Evolutionary conservation across 2,888 invertebrate species (phyloP).

Genomic region (Tridacna crocea): DNA sequence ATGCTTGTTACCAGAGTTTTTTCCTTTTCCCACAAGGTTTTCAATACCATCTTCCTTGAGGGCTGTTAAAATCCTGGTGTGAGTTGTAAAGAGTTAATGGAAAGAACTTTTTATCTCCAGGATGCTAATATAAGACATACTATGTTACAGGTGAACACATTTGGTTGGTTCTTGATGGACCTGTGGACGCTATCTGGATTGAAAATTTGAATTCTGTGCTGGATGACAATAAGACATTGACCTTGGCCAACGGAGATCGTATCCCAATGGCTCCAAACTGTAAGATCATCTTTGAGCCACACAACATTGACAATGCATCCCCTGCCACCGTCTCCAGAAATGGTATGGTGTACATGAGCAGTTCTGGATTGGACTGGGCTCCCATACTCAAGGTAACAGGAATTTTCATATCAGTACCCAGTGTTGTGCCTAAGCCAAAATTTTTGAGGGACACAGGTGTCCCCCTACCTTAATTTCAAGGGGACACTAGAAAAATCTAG

Average conservation of each 20-base stretch:
- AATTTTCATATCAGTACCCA: no score
- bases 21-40: no score
- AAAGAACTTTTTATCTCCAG: no score
- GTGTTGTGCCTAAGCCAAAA: no score
- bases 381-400: constrained; percentile 91
- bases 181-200: constrained; percentile 85
- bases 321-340: constrained; percentile 98
- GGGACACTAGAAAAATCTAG: no score
- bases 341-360: constrained; percentile 95
- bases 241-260: constrained; percentile 96
- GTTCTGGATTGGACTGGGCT: constrained; percentile 96
- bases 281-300: constrained; percentile 98
- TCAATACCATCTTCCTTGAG: no score
- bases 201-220: constrained; percentile 85
- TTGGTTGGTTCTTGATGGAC: constrained; percentile 91
- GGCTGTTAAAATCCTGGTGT: no score
- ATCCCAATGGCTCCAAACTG: constrained; percentile 96
- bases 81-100: no score
- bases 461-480: no score
- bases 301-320: constrained; percentile 98
- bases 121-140: no score
- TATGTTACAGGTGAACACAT: constrained; percentile 89
- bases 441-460: no score
- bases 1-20: no score
- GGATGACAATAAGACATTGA: constrained; percentile 86